Evolutionary conservation across 2,888 invertebrate genomes (phyloP).

Genomic region (Eupithecia tripunctaria): DNA sequence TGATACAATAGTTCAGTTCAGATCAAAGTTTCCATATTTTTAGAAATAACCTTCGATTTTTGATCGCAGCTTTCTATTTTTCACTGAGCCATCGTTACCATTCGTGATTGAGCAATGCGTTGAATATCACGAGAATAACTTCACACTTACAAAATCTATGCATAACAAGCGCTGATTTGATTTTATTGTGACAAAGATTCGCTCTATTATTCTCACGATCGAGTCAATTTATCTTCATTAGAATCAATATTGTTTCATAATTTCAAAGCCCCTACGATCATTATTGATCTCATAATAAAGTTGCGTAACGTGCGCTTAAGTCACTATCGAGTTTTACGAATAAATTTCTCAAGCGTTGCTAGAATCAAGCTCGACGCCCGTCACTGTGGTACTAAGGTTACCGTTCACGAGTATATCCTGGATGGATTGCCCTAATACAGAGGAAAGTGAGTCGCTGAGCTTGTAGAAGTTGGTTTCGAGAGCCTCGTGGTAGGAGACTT

Average conservation of each 20-base stretch:
- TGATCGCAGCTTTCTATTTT: not conserved
- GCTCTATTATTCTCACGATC: not conserved
- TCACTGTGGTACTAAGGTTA: constrained; percentile 91
- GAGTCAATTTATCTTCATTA: not conserved
- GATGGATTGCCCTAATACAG: constrained; percentile 89
- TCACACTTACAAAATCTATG: not conserved
- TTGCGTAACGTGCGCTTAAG: not conserved
- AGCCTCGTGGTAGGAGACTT: constrained; percentile 96
- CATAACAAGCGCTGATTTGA: not conserved
- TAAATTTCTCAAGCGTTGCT: constrained; percentile 88
- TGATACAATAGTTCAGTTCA: not conserved
- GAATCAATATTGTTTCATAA: not conserved
- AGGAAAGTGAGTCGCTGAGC: constrained; percentile 90
- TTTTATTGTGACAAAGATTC: not conserved
- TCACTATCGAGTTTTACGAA: not conserved
- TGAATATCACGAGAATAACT: not conserved
- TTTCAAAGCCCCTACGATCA: not conserved
- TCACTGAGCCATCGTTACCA: not conserved
- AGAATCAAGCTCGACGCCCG: constrained; percentile 91
- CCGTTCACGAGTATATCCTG: constrained; percentile 88
- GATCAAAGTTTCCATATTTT: not conserved
- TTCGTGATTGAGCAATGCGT: constrained; percentile 21
- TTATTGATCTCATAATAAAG: not conserved
- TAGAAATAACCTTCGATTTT: not conserved
- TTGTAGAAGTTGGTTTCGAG: constrained; percentile 94